These are phyloP conservation scores for Poeciliopsis turneri DNA, from an alignment of 2,797 vertebrate species.

Conservation along the genomic window DNA sequence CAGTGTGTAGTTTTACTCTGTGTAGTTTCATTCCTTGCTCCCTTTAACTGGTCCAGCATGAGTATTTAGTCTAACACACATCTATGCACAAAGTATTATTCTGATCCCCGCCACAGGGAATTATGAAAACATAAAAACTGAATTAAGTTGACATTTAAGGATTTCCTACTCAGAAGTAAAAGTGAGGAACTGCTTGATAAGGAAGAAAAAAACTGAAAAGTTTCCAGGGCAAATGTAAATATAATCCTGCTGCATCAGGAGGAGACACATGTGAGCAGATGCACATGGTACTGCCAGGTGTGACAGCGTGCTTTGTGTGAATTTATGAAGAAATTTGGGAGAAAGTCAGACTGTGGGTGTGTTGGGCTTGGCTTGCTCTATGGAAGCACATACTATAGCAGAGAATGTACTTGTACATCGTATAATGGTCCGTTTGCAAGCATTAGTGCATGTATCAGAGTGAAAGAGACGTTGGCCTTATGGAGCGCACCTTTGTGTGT, in stretches of 20 bases:
- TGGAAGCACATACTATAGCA: slow-evolving; percentile 10
- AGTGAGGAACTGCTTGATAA: slow-evolving; percentile 31
- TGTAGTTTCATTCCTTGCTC: slow-evolving; percentile 9
- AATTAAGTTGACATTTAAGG: slow-evolving; percentile 37
- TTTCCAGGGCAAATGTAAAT: slow-evolving; percentile 34
- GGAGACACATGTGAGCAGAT: slow-evolving; percentile 20
- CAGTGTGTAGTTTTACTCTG: not conserved
- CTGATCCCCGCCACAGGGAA: slow-evolving; percentile 15
- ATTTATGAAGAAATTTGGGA: slow-evolving; percentile 30
- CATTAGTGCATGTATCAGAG: slow-evolving; percentile 11
- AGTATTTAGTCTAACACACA: slow-evolving; percentile 27
- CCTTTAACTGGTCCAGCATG: slow-evolving; percentile 29
- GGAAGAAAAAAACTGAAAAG: slow-evolving; percentile 13
- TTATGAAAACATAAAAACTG: slow-evolving; percentile 42
- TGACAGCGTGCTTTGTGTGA: slow-evolving; percentile 29
- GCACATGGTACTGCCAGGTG: slow-evolving; percentile 32
- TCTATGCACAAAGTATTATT: slow-evolving; percentile 28
- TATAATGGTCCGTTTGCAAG: slow-evolving; percentile 9
- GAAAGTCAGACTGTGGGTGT: slow-evolving; percentile 28
- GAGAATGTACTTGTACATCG: slow-evolving; percentile 23
- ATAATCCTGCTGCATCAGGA: slow-evolving; percentile 39
- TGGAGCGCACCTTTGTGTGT: slow-evolving; percentile 38
- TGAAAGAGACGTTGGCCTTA: slow-evolving; percentile 29
- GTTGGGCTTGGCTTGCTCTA: slow-evolving; percentile 24
- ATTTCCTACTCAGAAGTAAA: slow-evolving; percentile 40